These are phyloP conservation scores for Zaprionus africanus DNA, from an alignment of 1,140 invertebrate genomes.

Conservation along the genomic window DNA sequence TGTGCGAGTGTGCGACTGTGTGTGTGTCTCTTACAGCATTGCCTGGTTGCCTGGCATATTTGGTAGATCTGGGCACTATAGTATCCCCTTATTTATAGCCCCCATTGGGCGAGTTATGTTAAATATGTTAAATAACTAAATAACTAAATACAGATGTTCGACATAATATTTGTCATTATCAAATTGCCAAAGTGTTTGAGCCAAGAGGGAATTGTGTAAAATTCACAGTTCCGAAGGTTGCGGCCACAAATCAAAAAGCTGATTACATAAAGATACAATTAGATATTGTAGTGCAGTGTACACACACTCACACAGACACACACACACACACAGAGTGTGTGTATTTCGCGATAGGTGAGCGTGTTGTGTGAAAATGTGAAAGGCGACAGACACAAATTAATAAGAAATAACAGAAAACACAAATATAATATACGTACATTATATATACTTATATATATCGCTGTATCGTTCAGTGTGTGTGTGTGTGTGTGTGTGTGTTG, in stretches of 20 bases:
- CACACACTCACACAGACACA: background rate
- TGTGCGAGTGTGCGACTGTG: background rate
- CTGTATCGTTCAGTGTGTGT: background rate
- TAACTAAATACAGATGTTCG: constrained; percentile 73
- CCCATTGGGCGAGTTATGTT: constrained; percentile 1
- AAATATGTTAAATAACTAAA: too few relatives aligned
- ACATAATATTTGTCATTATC: constrained; percentile 73
- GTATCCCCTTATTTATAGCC: constrained; percentile 37
- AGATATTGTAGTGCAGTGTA: background rate
- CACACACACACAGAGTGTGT: constrained; percentile 6
- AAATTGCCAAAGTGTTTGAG: constrained; percentile 63
- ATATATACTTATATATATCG: background rate
- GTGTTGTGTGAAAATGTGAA: constrained; percentile 44
- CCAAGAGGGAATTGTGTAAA: constrained; percentile 40
- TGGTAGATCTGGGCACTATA: background rate
- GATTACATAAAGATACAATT: constrained; percentile 71
- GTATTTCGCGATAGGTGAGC: constrained; percentile 2
- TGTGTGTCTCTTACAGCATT: background rate
- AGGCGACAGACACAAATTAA: constrained; percentile 29
- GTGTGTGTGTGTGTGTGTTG: background rate
- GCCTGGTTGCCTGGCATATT: background rate
- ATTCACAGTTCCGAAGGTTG: constrained; percentile 55
- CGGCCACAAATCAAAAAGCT: constrained; percentile 61
- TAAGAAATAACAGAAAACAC: constrained; percentile 3
- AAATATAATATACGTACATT: background rate